Percentiles rank a stretch among this genome's conserved stretches.
Conservation (phyloP, 2,113 vertebrate species). For the Pseudopipra pipra region DNA sequence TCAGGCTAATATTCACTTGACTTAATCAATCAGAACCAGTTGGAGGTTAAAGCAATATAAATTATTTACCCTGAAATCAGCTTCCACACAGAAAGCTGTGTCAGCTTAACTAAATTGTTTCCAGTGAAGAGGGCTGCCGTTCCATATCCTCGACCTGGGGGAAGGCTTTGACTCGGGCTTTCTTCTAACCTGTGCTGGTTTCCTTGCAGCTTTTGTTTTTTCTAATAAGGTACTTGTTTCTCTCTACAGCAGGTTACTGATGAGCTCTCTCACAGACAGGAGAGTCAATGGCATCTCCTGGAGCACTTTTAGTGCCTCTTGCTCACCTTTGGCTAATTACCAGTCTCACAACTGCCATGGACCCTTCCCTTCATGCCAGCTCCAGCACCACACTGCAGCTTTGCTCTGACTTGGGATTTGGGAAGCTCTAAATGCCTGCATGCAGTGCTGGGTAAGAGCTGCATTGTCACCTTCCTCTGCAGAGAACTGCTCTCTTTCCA, state of each 20-base stretch:
- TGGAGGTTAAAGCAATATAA: not conserved
- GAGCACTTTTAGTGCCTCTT: not conserved
- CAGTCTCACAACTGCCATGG: not conserved
- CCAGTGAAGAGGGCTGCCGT: accelerated
- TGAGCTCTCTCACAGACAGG: not conserved
- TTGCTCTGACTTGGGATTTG: not conserved
- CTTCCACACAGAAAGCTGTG: not conserved
- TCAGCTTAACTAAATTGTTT: not conserved
- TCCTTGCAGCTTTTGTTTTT: not conserved
- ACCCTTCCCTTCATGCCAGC: not conserved
- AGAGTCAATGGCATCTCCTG: not conserved
- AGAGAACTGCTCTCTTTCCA: not conserved
- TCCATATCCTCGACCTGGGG: not conserved
- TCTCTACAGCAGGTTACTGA: accelerated
- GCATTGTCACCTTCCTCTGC: not conserved
- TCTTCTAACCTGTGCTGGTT: accelerated
- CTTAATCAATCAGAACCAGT: not conserved
- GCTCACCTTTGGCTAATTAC: not conserved
- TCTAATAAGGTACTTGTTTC: not conserved
- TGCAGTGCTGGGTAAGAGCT: not conserved
- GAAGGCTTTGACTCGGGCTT: not conserved
- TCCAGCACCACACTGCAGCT: not conserved
- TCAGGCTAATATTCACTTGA: not conserved
- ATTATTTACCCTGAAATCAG: not conserved
- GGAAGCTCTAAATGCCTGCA: not conserved